phyloP scores from a whole-genome alignment of 2,888 invertebrate species.

The Phlogophora meticulosa region DNA sequence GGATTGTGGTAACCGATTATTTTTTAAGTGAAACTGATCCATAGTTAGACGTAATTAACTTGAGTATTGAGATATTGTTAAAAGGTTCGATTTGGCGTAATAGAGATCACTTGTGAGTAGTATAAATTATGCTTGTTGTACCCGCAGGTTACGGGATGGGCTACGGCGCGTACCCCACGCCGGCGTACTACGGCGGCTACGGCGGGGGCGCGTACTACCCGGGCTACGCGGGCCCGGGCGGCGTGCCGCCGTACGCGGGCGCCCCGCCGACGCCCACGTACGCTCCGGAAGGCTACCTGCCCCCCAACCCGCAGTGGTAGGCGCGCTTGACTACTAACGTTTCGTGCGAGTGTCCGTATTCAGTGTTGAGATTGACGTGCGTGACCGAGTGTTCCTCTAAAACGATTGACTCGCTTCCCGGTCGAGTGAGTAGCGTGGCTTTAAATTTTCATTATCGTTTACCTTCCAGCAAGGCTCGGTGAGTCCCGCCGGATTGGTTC shows the following conservation, averaged over 20 bases:
- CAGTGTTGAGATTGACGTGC: conserved; percentile 59
- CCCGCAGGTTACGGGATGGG: conserved; percentile 85
- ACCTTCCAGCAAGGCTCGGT: conserved; percentile 54
- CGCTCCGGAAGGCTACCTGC: conserved; percentile 80
- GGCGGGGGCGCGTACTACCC: conserved; percentile 86
- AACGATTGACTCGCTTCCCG: conserved; percentile 56
- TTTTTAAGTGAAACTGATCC: too few species aligned
- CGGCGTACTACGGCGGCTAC: conserved; percentile 91
- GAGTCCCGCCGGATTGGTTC: conserved; percentile 37
- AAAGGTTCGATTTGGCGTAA: background rate
- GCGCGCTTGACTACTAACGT: conserved; percentile 49
- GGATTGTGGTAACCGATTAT: too few species aligned
- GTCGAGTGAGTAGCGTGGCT: conserved; percentile 71
- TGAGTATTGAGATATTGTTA: too few species aligned
- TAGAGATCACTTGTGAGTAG: background rate
- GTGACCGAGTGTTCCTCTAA: conserved; percentile 52
- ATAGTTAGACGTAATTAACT: too few species aligned
- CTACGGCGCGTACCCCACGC: conserved; percentile 85
- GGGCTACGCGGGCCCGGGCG: conserved; percentile 74
- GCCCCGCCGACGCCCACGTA: conserved; percentile 70
- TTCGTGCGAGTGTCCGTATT: conserved; percentile 56
- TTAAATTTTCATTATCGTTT: conserved; percentile 65
- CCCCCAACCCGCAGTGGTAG: conserved; percentile 87
- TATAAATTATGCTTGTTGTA: conserved; percentile 13
- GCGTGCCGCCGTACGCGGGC: conserved; percentile 69